Evolutionary conservation across 2,113 vertebrate genomes (phyloP), one percentile per base, ranked within the genome.

Genomic region (Ptyas mucosa): DNA sequence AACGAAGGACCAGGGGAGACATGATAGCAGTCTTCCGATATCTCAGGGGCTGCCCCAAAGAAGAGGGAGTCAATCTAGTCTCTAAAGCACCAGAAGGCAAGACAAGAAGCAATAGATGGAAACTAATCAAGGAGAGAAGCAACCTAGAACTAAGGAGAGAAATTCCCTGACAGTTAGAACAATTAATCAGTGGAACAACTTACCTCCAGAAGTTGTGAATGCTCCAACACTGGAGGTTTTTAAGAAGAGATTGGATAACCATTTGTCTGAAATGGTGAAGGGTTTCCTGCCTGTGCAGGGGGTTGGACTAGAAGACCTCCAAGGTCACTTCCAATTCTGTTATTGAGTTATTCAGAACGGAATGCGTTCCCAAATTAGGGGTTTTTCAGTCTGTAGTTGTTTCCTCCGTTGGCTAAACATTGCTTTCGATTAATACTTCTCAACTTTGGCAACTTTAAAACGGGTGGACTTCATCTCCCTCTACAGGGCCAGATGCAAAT

Each of bases 1-100:
- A 69, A 6, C 1, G 29, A 69, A 69, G 61, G 61, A n/a, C 12
- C 0, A 6, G 61, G 5, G 61, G 3, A 0, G 61, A 69, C 61
- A 15, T 14, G 61, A 69, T 6, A 15, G 61, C 26, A 69, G 12
- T 14, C 0, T 64, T 64, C 61, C 61, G 5, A 64, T 64, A 64
- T 64, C 11, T 29, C 9, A 64, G 11, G 11, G 10, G 61, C 11
- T 64, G 26, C 61, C 61, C 0, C 4, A 12, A n/a, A 29, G 61
- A 64, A n/a, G 26, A 64, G 11, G 61, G 61, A 1, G 61, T 64
- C 61, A 64, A 64, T 0, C 26, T 64, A 64, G 5, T 64, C 26
- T 64, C 58, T 26, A 29, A 61, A 12, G 26, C 43, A 46, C 43
- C 43, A 46, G 43, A 46, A 46, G 9, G 26, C 24, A 11, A 2